A percentile compares a stretch with the other conserved stretches of the same genome.
Conservation (phyloP, 1,140 invertebrate species). For the Leguminivora glycinivorella region DNA sequence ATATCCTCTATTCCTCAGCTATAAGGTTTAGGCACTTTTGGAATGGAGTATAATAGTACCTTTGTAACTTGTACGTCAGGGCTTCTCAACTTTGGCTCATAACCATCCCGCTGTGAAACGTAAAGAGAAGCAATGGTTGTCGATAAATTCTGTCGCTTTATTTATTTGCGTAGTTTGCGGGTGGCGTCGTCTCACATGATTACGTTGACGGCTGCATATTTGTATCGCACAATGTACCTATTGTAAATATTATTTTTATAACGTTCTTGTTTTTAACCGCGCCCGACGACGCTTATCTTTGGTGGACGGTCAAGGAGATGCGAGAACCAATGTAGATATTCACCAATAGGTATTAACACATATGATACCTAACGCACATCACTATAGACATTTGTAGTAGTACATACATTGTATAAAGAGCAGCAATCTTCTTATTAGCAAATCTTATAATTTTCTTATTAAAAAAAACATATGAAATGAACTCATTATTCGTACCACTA, state of each 20-base stretch:
- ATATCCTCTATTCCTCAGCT: constrained; percentile 29
- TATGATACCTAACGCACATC: too few relatives aligned
- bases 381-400: too few relatives aligned
- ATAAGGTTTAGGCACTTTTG: constrained; percentile 34
- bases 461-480: too few relatives aligned
- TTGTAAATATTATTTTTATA: too few relatives aligned
- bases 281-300: constrained; percentile 20
- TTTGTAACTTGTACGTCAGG: constrained; percentile 47
- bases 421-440: too few relatives aligned
- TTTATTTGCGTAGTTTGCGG: constrained; percentile 35
- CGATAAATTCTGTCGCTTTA: constrained; percentile 53
- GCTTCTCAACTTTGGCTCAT: constrained; percentile 63
- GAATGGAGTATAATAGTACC: constrained; percentile 28
- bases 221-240: constrained; percentile 10
- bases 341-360: too few relatives aligned
- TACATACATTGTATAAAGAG: too few relatives aligned
- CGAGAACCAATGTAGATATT: constrained; percentile 11
- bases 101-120: constrained; percentile 69
- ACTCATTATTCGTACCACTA: too few relatives aligned
- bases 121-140: constrained; percentile 64
- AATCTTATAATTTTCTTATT: not conserved
- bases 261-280: not conserved
- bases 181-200: constrained; percentile 29
- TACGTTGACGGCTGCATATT: constrained; percentile 22
- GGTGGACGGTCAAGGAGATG: constrained; percentile 11